A percentile compares a stretch with the other conserved stretches of the same genome.
Evolutionary conservation across 2,113 vertebrate genomes (phyloP).

Genomic region (Crotalus tigris): DNA sequence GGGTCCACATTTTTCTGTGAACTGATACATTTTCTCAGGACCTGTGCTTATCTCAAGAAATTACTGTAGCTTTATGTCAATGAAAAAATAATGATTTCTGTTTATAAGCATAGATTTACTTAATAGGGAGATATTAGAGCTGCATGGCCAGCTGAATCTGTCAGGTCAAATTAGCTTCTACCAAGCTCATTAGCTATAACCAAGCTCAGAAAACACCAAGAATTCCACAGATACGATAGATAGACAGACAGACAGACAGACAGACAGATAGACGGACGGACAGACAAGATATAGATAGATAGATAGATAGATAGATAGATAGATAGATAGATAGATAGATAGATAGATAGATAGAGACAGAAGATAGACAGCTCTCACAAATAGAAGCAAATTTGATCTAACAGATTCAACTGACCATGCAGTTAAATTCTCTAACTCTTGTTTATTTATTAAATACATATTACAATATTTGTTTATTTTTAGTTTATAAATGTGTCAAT

Average conservation of each 20-base stretch:
- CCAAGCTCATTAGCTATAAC: neutral
- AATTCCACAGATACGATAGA: neutral
- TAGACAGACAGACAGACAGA: neutral
- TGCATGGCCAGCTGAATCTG: constrained; percentile 64
- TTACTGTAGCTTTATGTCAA: constrained; percentile 38
- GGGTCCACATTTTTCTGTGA: constrained; percentile 12
- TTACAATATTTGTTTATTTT: neutral
- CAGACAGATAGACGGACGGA: neutral
- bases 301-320: neutral
- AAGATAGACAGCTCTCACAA: constrained; percentile 2
- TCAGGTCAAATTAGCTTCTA: constrained; percentile 62
- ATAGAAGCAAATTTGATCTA: constrained; percentile 62
- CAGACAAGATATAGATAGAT: too few relatives aligned
- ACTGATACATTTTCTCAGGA: constrained; percentile 15
- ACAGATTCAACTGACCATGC: constrained; percentile 64
- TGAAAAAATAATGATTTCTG: constrained; percentile 52
- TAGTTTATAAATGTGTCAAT: neutral
- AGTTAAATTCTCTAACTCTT: constrained; percentile 27
- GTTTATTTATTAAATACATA: neutral
- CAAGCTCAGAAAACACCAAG: neutral
- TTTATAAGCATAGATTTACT: constrained; percentile 58
- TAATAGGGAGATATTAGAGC: constrained; percentile 55
- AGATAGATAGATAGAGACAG: neutral
- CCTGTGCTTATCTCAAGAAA: constrained; percentile 50
- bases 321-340: neutral